Conservation (phyloP, 2,113 vertebrate species). For the Syngnathoides biaculeatus region DNA sequence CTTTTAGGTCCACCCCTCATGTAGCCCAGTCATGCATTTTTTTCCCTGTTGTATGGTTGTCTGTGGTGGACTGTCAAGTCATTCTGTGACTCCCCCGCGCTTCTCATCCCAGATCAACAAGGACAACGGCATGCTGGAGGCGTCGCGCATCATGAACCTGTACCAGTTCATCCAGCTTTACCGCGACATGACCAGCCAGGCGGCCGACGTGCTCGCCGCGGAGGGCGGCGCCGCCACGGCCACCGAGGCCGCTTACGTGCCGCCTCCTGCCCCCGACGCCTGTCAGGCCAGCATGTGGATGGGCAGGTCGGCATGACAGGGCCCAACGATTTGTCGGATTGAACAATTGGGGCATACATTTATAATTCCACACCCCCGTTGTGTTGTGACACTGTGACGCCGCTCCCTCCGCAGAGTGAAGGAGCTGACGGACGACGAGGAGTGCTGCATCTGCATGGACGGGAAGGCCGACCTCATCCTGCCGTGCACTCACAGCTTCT, state of each 20-base stretch:
- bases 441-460: constrained; percentile 99
- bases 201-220: constrained; percentile 80
- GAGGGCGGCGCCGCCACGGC: constrained; percentile 36
- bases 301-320: constrained; percentile 79
- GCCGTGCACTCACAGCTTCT: constrained; percentile 95
- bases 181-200: constrained; percentile 91
- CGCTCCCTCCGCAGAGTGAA: constrained; percentile 80
- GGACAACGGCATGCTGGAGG: constrained; percentile 85
- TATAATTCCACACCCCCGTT: neutral
- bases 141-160: constrained; percentile 94
- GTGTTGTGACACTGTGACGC: neutral
- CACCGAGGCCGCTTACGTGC: constrained; percentile 72
- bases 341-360: no score
- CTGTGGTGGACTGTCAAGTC: neutral
- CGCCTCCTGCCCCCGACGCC: constrained; percentile 74
- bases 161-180: constrained; percentile 98
- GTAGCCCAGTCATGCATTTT: no score
- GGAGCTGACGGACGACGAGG: constrained; percentile 93
- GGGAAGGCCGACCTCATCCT: constrained; percentile 91
- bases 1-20: no score
- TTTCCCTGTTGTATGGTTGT: neutral
- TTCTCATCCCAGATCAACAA: constrained; percentile 87
- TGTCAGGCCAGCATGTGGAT: constrained; percentile 98
- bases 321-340: no score
- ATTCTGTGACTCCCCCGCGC: neutral